Evolutionary conservation across 2,113 vertebrate genomes (phyloP).

Genomic region (Phylloscopus whistleri): DNA sequence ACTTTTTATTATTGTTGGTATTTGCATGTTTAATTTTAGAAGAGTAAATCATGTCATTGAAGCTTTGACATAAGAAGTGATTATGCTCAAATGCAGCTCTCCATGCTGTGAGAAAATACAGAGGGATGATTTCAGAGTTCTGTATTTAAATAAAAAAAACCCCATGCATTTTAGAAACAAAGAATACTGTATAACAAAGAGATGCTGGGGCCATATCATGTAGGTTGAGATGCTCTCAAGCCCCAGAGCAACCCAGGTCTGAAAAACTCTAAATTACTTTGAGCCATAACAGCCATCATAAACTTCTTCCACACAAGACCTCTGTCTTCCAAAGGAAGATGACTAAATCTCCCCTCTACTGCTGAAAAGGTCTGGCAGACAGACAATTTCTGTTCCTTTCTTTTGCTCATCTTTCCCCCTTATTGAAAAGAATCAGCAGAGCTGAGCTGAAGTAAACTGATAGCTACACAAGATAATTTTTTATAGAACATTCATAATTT

Average conservation of each 20-base stretch:
- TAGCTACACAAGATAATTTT: slow-evolving; percentile 22
- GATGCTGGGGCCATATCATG: fast-evolving
- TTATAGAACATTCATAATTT: slow-evolving; percentile 34
- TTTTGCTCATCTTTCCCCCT: background rate
- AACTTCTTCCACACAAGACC: background rate
- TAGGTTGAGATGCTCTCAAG: background rate
- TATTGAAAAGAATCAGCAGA: background rate
- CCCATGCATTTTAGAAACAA: background rate
- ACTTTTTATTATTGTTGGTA: slow-evolving; percentile 39
- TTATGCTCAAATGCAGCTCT: slow-evolving; percentile 26
- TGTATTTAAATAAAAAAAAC: background rate
- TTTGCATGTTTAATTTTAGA: slow-evolving; percentile 53
- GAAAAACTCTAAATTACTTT: background rate
- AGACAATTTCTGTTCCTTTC: background rate
- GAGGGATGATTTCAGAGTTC: background rate
- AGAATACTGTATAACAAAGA: background rate
- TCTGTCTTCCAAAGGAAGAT: background rate
- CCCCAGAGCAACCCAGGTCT: background rate
- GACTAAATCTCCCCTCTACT: background rate
- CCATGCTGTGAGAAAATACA: background rate
- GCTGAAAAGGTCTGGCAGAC: background rate
- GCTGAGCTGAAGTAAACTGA: background rate
- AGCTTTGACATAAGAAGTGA: slow-evolving; percentile 26
- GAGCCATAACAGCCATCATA: background rate
- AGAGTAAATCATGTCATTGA: slow-evolving; percentile 51